Evolutionary conservation across 2,888 invertebrate species (phyloP), one percentile per base, ranked within the genome.

Genomic region (Amblyteles armatorius): DNA sequence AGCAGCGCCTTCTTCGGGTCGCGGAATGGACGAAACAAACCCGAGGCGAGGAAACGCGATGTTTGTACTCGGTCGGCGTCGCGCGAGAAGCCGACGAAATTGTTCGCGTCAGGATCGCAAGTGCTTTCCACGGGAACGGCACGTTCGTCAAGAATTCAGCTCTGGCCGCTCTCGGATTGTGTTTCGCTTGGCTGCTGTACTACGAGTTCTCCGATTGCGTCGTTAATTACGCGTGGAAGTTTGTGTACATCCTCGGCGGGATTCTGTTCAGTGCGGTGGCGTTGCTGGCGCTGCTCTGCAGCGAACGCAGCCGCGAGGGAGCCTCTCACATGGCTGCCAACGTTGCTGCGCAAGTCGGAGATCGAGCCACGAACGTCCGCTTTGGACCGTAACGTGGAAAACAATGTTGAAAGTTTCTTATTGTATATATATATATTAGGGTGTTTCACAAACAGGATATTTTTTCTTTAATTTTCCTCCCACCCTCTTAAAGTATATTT

Each of bases 201-300:
- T 73, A 74, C 65, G 85, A 84, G 50, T 83, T 87, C 52, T 87
- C 78, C 1, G 65, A 33, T 4, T 88, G 88, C 60, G 11, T 89
- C 22, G 50, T 69, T 4, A 77, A 84, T 73, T 85, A 84, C 63
- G 26, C 86, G 9, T 88, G 86, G 87, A 81, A 78, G 26, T 79
- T 85, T 11, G 65, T 87, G 11, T 86, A 85, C 76, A 80, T 77
- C 44, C 26, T 85, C 13, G 29, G 86, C 19, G 88, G 86, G 16
- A 88, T 89, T 33, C 11, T 83, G 22, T 60, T 68, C 4, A 83
- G 85, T 52, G 68, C 76, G 22, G 67, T 65, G 0, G 69, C 73
- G 5, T 78, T 89, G 2, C 19, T 84, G 16, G 76, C 79, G 3
- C 60, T 88, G n/a, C 16, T 72, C 11, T 74, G 67, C 9, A 81